Evolutionary conservation across 2,888 invertebrate genomes (phyloP).

Genomic region (Dichetophora obliterata): DNA sequence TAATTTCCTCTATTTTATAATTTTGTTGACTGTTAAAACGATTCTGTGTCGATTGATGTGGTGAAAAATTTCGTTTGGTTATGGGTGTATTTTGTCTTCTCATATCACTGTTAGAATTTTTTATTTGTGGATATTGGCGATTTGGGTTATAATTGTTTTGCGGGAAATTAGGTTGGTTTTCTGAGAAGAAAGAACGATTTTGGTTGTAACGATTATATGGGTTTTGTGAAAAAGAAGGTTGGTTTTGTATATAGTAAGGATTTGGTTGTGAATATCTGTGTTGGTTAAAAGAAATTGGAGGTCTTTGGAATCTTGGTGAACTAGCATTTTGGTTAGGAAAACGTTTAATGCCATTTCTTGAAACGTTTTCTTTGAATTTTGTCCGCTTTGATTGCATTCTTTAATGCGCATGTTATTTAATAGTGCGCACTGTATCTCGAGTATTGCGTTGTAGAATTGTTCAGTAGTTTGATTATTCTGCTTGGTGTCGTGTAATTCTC

Average conservation of each 20-base stretch:
- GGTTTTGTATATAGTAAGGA: too few species aligned
- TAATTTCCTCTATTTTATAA: background rate
- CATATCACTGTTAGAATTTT: too few species aligned
- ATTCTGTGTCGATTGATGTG: background rate
- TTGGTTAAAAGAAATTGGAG: background rate
- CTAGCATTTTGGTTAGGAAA: conserved; percentile 36
- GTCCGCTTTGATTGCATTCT: conserved; percentile 43
- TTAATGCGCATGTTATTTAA: conserved; percentile 47
- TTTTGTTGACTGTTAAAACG: background rate
- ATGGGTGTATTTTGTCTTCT: too few species aligned
- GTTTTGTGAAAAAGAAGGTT: too few species aligned
- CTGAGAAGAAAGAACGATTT: background rate
- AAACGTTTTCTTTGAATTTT: conserved; percentile 44
- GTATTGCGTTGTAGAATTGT: conserved; percentile 46
- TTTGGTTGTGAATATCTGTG: too few species aligned
- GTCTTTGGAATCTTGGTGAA: background rate
- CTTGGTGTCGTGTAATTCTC: conserved; percentile 44
- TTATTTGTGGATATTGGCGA: background rate
- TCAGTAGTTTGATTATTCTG: conserved; percentile 45
- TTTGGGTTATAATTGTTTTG: background rate
- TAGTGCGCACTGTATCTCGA: conserved; percentile 47
- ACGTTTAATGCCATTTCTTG: conserved; percentile 50
- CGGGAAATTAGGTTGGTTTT: too few species aligned
- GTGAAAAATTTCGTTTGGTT: too few species aligned
- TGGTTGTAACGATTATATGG: background rate